Evolutionary conservation across 2,113 vertebrate genomes (phyloP), one percentile per base, ranked within the genome.

Genomic region (Vulpes vulpes): DNA sequence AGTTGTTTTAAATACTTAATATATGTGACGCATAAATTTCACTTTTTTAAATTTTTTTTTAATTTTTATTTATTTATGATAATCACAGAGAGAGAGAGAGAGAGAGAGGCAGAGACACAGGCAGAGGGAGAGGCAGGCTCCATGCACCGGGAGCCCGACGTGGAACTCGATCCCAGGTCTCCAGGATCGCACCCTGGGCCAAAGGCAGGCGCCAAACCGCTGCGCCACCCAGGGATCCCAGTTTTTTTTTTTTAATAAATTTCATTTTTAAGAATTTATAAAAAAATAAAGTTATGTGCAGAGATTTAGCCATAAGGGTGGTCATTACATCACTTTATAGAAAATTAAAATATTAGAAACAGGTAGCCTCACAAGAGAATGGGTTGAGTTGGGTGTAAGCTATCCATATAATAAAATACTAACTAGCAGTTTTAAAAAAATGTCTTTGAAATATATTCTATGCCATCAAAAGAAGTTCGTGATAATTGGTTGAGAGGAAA

Each of bases 311-410:
- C 5, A 57, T 27, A 64, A 62, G 27, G 64, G 20, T 94, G 10
- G 9, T 73, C 51, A 83, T 85, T 94, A 14, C 27, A 79, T 94
- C 25, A 2, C 27, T 55, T 93, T 85, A n/a, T 86, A 57, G 19
- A 94, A 86, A 96, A 90, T 73, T 82, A n/a, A 64, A 78, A 79
- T 92, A n/a, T 25, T 95, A 15, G 35, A 88, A 97, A 60, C n/a
- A 65, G 76, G 1, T 76, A 71, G 78, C 43, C 43, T 95, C 78
- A 76, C 7, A 69, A 95, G 19, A 92, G 15, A 86, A 53, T 94
- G 8, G 2, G 1, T 51, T 81, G 30, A 92, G 30, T 57, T 81
- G 23, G 88, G 25, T 88, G 1, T 83, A 16, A 95, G 53, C 53
- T 89, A 51, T 59, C 22, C 27, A 57, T 57, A 53, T 79, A 78